phyloP scores from a whole-genome alignment of 2,797 vertebrate genomes.

The Pseudotriccus pelzelni region DNA sequence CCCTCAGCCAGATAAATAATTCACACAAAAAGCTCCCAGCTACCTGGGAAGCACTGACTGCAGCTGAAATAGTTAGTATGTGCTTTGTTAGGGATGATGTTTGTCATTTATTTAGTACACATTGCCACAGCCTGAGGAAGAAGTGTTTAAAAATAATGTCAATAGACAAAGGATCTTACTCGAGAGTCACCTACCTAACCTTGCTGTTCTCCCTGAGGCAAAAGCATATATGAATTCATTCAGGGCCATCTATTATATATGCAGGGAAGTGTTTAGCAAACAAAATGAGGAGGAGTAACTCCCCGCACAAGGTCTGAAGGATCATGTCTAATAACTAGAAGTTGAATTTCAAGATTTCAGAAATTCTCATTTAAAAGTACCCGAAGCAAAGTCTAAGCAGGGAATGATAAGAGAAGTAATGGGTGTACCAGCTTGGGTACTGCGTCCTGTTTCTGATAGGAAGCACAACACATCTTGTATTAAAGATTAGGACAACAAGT shows the following conservation, averaged over 20 bases:
- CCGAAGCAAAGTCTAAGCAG: conserved; percentile 66
- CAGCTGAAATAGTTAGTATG: conserved; percentile 12
- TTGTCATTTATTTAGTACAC: conserved; percentile 85
- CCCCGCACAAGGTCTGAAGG: conserved; percentile 41
- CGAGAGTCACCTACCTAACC: conserved; percentile 76
- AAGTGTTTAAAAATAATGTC: conserved; percentile 83
- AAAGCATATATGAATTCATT: conserved; percentile 78
- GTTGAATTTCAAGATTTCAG: conserved; percentile 72
- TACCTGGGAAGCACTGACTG: conserved; percentile 56
- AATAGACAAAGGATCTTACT: conserved; percentile 84
- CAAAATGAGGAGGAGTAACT: conserved; percentile 50
- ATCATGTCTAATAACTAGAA: conserved; percentile 70
- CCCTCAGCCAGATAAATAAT: conserved; percentile 40
- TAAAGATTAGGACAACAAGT: conserved; percentile 16
- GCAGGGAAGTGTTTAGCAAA: conserved; percentile 65
- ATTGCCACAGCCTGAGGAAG: conserved; percentile 66
- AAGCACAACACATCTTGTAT: conserved; percentile 33
- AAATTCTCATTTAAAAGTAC: conserved; percentile 75
- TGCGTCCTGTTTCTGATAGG: conserved; percentile 9
- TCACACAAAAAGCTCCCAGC: conserved; percentile 76
- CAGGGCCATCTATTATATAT: conserved; percentile 69
- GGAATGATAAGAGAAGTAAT: conserved; percentile 47
- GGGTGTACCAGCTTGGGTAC: conserved; percentile 31
- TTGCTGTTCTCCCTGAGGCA: conserved; percentile 76
- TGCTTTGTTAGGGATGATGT: conserved; percentile 64